Evolutionary conservation across 1,140 invertebrate species (phyloP).

Genomic region (Oryzaephilus surinamensis): DNA sequence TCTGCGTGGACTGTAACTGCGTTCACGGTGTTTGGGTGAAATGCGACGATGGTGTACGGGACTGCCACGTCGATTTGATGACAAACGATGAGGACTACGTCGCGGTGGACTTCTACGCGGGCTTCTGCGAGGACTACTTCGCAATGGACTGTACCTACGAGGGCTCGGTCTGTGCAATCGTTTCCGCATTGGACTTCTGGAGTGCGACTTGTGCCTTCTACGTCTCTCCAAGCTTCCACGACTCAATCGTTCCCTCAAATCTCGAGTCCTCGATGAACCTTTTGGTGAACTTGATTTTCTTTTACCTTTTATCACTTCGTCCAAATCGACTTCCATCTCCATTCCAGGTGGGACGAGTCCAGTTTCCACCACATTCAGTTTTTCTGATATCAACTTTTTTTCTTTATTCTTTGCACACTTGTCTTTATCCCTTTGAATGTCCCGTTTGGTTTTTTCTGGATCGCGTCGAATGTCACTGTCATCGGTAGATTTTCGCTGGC

Average conservation of each 20-base stretch:
- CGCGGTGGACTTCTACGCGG: no score
- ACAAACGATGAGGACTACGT: conserved; percentile 2
- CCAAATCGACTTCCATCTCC: conserved; percentile 30
- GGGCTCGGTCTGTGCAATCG: no score
- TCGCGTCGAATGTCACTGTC: conserved; percentile 25
- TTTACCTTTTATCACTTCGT: not conserved
- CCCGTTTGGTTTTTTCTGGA: conserved; percentile 32
- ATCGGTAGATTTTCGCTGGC: conserved; percentile 5
- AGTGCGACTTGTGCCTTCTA: not conserved
- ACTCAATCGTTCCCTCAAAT: not conserved
- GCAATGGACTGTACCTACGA: no score
- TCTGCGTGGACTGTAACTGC: no score
- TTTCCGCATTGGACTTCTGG: not conserved
- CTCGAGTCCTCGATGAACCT: not conserved
- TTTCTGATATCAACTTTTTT: conserved; percentile 25
- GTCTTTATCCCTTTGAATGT: conserved; percentile 31
- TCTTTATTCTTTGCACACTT: conserved; percentile 31
- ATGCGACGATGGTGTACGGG: conserved; percentile 1
- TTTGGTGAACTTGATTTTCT: not conserved
- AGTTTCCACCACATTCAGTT: conserved; percentile 29
- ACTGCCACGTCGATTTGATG: not conserved
- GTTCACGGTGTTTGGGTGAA: not conserved
- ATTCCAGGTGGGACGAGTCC: conserved; percentile 35
- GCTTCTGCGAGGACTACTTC: no score
- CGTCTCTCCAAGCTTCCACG: not conserved